Percentiles rank a stretch among this genome's conserved stretches.
Evolutionary conservation across 2,888 invertebrate genomes (phyloP).

Genomic region (Ametastegia equiseti): DNA sequence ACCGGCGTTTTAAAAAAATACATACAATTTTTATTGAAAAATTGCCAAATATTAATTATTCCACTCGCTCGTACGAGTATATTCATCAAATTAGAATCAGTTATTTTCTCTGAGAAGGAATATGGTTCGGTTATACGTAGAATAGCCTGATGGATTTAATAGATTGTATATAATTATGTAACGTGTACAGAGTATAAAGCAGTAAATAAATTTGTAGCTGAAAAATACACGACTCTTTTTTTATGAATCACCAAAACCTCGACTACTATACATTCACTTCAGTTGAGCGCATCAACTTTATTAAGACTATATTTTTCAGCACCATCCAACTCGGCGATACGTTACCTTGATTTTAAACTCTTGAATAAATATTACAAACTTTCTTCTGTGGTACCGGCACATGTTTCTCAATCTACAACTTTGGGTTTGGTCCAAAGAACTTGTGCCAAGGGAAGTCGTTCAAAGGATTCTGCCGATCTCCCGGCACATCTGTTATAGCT

Average conservation of each 20-base stretch:
- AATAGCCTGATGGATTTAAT: slow-evolving; percentile 53
- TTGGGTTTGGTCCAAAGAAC: slow-evolving; percentile 69
- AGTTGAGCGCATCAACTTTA: slow-evolving; percentile 21
- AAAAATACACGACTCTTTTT: slow-evolving; percentile 30
- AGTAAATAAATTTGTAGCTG: slow-evolving; percentile 65
- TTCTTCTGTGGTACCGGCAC: neutral
- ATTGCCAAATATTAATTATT: slow-evolving; percentile 43
- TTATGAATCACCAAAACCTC: neutral
- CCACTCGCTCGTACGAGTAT: slow-evolving; percentile 44
- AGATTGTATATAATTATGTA: slow-evolving; percentile 58
- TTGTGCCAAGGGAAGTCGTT: slow-evolving; percentile 67
- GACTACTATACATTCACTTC: neutral
- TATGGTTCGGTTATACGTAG: slow-evolving; percentile 41
- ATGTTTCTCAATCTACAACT: slow-evolving; percentile 57
- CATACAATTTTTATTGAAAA: slow-evolving; percentile 1
- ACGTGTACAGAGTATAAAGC: slow-evolving; percentile 61
- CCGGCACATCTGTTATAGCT: neutral
- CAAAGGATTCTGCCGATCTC: slow-evolving; percentile 44
- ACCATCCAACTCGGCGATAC: neutral
- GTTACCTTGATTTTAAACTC: neutral
- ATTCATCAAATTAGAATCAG: slow-evolving; percentile 30
- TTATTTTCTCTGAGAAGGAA: slow-evolving; percentile 36
- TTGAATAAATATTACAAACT: neutral
- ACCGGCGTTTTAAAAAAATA: neutral
- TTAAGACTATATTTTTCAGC: slow-evolving; percentile 8